Conservation (phyloP, 2,797 vertebrate species). For the Myotis findleyi region DNA sequence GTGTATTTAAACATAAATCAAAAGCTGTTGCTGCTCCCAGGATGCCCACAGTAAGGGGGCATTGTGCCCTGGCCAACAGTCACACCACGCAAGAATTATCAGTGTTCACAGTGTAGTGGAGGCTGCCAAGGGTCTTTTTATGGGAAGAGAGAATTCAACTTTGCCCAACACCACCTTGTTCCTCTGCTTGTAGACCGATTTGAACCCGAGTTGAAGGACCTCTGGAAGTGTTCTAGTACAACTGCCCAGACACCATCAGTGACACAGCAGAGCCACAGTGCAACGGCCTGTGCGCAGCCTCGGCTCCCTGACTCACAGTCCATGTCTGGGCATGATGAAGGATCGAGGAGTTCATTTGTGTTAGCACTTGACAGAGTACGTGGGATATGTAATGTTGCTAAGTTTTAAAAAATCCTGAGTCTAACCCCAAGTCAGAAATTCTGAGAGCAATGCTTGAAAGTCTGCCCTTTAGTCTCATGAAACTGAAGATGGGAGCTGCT, state of each 20-base stretch:
- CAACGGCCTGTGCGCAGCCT: not conserved
- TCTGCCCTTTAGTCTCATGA: not conserved
- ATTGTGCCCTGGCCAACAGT: not conserved
- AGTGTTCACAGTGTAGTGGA: not conserved
- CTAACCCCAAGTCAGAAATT: not conserved
- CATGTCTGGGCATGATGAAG: not conserved
- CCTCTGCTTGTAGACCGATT: not conserved
- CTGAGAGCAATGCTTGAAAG: not conserved
- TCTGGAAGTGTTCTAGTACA: not conserved
- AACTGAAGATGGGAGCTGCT: not conserved
- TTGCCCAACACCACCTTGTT: not conserved
- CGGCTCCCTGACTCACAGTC: not conserved
- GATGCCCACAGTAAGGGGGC: not conserved
- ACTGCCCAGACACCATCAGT: not conserved
- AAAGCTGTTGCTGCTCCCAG: not conserved
- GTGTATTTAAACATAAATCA: not conserved
- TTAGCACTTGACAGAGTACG: not conserved
- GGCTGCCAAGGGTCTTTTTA: not conserved
- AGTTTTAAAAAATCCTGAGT: not conserved
- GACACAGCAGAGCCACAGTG: not conserved
- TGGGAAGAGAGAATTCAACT: not conserved
- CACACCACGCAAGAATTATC: not conserved
- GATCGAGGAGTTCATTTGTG: not conserved
- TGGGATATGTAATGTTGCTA: not conserved
- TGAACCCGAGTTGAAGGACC: not conserved